phyloP scores from a whole-genome alignment of 2,113 vertebrate species.

The Numenius arquata region DNA sequence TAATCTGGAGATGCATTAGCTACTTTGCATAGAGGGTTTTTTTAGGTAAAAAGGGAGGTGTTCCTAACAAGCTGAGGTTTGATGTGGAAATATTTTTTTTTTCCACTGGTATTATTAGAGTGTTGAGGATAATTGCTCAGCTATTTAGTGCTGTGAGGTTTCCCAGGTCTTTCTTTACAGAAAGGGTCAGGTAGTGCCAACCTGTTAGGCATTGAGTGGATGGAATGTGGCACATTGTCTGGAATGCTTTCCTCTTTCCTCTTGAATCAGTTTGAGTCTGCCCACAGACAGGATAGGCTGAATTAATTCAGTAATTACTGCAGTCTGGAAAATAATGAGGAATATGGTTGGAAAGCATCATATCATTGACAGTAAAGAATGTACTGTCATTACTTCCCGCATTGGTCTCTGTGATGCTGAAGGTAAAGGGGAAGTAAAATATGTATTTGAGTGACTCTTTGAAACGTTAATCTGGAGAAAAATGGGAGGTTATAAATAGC shows the following conservation, averaged over 20 bases:
- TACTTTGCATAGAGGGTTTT: accelerated
- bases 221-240: accelerated
- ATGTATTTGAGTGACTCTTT: not conserved
- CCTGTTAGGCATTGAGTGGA: accelerated
- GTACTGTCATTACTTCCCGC: not conserved
- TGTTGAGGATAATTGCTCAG: not conserved
- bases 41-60: not conserved
- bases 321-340: not conserved
- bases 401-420: not conserved
- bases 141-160: not conserved
- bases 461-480: not conserved
- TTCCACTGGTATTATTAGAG: not conserved
- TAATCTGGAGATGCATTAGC: not conserved
- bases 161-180: not conserved
- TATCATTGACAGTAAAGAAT: not conserved
- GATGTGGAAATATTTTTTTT: not conserved
- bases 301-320: not conserved
- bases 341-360: not conserved
- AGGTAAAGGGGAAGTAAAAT: not conserved
- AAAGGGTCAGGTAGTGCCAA: not conserved
- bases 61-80: not conserved
- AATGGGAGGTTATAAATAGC: not conserved
- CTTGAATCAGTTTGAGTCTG: not conserved
- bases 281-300: not conserved
- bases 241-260: not conserved